Evolutionary conservation across 2,113 vertebrate genomes (phyloP), one percentile per base, ranked within the genome.

Genomic region (Rhinoptilus africanus): DNA sequence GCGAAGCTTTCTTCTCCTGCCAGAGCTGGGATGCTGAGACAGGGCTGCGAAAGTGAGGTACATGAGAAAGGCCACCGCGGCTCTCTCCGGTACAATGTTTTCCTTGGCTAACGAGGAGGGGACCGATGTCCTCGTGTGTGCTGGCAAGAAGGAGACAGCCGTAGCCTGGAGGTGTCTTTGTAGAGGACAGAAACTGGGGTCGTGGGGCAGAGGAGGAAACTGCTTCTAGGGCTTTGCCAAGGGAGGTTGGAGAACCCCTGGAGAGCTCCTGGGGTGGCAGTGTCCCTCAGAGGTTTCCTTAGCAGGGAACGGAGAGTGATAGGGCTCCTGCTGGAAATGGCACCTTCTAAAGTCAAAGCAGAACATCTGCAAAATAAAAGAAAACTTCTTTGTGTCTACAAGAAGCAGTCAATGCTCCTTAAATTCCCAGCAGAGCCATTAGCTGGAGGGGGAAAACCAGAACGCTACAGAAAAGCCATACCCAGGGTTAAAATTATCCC

Each of bases 91-190:
- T 39, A 37, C 37, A 18, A 12, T 24, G n/a, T 53, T 67, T 68
- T 59, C 34, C 62, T 41, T 37, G 43, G 57, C 34, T 32, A 12
- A 76, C 0, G 2, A 64, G 59, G 32, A 51, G 28, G 39, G n/a
- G 16, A 51, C 4, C 0, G 1, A 23, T n/a, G 23, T 34, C 30
- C 53, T 19, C 3, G 19, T 1, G 4, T 16, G 20, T 17, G 34
- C 32, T 68, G 68, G 73, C 45, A 66, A 35, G 43, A 50, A 39
- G 41, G 81, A 83, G 34, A 32, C 50, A 64, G 60, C 54, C 73
- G 74, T 54, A 91, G 75, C 59, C 71, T 27, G 30, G 34, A 90
- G 26, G 19, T 14, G n/a, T n/a, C 34, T 71, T 28, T 71, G 63
- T 18, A 8, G 35, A 35, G 17, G 54, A 18, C 32, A 75, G 39